Evolutionary conservation across 2,113 vertebrate genomes (phyloP).

Genomic region (Hirundichthys speculiger): DNA sequence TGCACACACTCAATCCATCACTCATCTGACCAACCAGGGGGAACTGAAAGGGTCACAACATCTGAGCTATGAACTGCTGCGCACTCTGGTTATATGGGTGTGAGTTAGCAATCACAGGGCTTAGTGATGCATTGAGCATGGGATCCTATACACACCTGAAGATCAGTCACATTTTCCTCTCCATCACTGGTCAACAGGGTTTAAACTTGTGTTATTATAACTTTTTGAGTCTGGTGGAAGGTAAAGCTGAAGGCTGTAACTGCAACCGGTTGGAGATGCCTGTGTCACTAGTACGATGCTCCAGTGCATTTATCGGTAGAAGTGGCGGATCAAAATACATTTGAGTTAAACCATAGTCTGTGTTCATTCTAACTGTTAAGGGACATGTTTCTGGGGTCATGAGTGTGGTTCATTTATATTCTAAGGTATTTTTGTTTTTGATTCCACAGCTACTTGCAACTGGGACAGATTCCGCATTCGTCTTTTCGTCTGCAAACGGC

Average conservation of each 20-base stretch:
- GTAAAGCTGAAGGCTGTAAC: neutral
- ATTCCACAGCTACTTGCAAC: neutral
- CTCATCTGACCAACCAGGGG: slow-evolving; percentile 46
- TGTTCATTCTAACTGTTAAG: neutral
- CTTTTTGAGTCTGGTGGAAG: slow-evolving; percentile 1
- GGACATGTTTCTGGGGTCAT: neutral
- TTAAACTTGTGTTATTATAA: neutral
- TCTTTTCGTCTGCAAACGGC: neutral
- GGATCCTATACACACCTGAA: neutral
- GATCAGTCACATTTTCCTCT: slow-evolving; percentile 10
- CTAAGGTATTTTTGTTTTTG: neutral
- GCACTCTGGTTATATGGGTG: slow-evolving; percentile 8
- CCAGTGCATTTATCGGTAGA: no score
- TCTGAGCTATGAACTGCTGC: slow-evolving; percentile 34
- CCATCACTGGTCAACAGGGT: neutral
- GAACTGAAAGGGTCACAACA: slow-evolving; percentile 44
- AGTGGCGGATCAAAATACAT: no score
- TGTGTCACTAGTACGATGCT: no score
- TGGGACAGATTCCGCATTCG: neutral
- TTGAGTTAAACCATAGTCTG: neutral
- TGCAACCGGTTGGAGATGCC: neutral
- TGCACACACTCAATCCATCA: slow-evolving; percentile 17
- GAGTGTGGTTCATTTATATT: neutral
- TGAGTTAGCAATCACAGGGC: slow-evolving; percentile 23
- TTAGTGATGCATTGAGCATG: slow-evolving; percentile 23